Conservation (phyloP, 37 sponge, comb jelly and placozoan species). For the Beroe ovata region DNA sequence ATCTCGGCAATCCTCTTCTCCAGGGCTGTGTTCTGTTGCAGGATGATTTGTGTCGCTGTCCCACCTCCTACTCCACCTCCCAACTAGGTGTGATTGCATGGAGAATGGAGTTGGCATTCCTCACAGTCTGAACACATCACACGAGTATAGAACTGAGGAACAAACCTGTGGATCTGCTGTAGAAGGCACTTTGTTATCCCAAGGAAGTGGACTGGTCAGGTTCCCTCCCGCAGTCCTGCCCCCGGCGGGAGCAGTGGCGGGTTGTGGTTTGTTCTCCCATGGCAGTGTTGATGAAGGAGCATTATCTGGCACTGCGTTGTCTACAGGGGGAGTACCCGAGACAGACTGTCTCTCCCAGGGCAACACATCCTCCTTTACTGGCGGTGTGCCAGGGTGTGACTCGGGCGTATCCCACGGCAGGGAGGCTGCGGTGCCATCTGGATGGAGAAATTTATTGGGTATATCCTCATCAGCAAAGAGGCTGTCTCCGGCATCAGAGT, state of each 20-base stretch:
- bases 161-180: no score
- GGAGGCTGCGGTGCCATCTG: not conserved
- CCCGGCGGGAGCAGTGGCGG: not conserved
- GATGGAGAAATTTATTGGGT: not conserved
- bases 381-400: not conserved
- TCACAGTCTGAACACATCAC: no score
- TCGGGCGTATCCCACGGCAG: constrained; percentile 22
- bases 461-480: constrained; percentile 37
- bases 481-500: constrained; percentile 33
- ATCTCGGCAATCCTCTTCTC: constrained; percentile 26
- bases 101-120: no score
- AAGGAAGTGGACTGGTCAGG: not conserved
- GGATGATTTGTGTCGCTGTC: constrained; percentile 6
- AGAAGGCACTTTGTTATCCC: not conserved
- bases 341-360: not conserved
- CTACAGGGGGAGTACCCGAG: not conserved
- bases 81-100: no score
- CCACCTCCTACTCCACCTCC: not conserved
- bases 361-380: not conserved
- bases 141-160: no score
- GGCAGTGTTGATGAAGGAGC: not conserved
- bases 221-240: not conserved
- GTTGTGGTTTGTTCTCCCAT: not conserved
- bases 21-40: constrained; percentile 24
- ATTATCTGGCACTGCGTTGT: no score